Evolutionary conservation across 2,797 vertebrate species (phyloP).

Genomic region (Salmo trutta): DNA sequence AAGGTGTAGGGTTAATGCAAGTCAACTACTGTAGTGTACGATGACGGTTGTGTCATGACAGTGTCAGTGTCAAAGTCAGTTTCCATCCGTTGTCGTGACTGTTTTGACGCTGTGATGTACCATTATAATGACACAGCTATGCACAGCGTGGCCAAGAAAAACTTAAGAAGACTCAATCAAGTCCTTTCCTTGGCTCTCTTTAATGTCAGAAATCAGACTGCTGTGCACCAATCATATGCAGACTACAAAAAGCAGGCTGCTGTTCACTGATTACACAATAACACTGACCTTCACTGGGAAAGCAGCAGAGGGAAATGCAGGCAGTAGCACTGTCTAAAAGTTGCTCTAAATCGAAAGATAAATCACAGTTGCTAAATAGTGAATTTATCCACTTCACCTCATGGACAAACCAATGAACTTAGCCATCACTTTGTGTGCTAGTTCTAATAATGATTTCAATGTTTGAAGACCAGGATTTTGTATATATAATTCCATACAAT

Average conservation of each 20-base stretch:
- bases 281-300: constrained; percentile 4
- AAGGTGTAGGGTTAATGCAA: not conserved
- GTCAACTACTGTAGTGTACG: not conserved
- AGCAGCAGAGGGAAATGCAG: not conserved
- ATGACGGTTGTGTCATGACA: not conserved
- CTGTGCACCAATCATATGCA: not conserved
- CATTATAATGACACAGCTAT: not conserved
- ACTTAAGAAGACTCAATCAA: not conserved
- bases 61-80: not conserved
- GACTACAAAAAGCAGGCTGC: not conserved
- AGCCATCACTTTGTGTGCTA: not conserved
- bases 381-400: not conserved
- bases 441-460: not conserved
- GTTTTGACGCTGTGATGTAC: not conserved
- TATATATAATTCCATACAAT: too few relatives aligned
- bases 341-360: constrained; percentile 8
- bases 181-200: not conserved
- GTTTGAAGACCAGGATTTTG: not conserved
- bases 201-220: not conserved
- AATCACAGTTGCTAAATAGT: not conserved
- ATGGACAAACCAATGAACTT: constrained; percentile 1
- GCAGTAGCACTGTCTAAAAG: not conserved
- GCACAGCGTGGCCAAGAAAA: not conserved
- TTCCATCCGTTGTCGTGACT: not conserved
- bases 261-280: not conserved